Conservation (phyloP, 2,113 vertebrate genomes). For the Cairina moschata region DNA sequence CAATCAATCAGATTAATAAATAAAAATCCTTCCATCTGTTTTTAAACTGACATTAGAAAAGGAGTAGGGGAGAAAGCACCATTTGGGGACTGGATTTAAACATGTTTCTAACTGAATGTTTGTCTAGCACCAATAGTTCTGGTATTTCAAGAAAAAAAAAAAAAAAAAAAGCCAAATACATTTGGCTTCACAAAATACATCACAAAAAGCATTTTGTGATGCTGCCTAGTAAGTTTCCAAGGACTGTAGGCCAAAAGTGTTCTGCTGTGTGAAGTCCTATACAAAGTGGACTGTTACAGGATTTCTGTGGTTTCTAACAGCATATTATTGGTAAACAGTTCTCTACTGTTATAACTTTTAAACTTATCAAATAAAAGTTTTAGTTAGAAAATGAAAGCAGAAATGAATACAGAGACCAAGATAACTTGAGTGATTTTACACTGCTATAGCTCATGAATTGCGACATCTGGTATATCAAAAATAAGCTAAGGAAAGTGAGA, state of each 20-base stretch:
- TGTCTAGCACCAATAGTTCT: neutral
- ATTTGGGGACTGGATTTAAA: neutral
- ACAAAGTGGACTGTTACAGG: neutral
- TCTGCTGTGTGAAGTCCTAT: neutral
- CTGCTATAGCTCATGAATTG: neutral
- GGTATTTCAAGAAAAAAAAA: slow-evolving; percentile 10
- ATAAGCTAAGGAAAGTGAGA: neutral
- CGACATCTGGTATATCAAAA: neutral
- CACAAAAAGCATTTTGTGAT: neutral
- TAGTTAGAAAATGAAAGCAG: neutral
- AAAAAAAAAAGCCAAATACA: neutral
- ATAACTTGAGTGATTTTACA: neutral
- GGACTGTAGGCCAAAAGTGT: neutral
- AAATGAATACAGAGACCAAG: neutral
- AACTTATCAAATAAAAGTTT: neutral
- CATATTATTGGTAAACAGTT: neutral
- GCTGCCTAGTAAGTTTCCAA: neutral
- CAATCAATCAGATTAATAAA: slow-evolving; percentile 14
- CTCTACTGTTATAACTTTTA: neutral
- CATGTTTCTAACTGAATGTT: neutral
- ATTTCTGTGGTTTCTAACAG: neutral
- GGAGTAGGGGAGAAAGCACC: neutral
- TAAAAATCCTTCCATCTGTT: neutral
- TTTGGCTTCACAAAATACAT: too few relatives aligned
- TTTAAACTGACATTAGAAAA: neutral